Conservation (phyloP, 2,888 invertebrate species). For the Aleiodes testaceus region DNA sequence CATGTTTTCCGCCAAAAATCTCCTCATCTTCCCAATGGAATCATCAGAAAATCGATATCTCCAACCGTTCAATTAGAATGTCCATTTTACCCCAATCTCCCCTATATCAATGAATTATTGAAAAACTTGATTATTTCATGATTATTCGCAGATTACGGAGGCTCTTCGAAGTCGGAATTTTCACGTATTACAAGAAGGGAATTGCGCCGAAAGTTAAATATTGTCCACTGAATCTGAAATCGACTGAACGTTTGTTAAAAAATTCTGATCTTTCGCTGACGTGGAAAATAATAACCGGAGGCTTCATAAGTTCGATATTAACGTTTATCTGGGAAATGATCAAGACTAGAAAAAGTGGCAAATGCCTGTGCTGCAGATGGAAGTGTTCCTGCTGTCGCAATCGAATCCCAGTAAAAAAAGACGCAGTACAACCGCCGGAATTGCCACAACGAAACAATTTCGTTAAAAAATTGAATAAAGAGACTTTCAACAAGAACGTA, state of each 20-base stretch:
- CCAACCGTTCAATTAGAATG: no score
- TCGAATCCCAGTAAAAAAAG: constrained; percentile 2
- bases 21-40: no score
- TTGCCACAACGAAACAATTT: background rate
- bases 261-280: constrained; percentile 87
- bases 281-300: constrained; percentile 83
- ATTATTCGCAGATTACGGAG: constrained; percentile 77
- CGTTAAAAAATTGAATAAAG: background rate
- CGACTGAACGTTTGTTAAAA: constrained; percentile 84
- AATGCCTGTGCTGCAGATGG: constrained; percentile 13
- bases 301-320: constrained; percentile 79
- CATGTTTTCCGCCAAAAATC: no score
- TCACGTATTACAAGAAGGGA: constrained; percentile 78
- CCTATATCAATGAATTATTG: no score
- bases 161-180: constrained; percentile 84
- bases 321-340: constrained; percentile 80
- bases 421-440: background rate
- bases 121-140: constrained; percentile 1
- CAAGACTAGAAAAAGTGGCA: constrained; percentile 39
- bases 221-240: constrained; percentile 87
- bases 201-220: constrained; percentile 84
- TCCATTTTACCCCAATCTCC: no score
- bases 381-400: constrained; percentile 30
- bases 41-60: no score
- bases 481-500: background rate